These are phyloP conservation scores for Tenebrosternarchus preto DNA, from an alignment of 2,113 vertebrate species.

Conservation along the genomic window DNA sequence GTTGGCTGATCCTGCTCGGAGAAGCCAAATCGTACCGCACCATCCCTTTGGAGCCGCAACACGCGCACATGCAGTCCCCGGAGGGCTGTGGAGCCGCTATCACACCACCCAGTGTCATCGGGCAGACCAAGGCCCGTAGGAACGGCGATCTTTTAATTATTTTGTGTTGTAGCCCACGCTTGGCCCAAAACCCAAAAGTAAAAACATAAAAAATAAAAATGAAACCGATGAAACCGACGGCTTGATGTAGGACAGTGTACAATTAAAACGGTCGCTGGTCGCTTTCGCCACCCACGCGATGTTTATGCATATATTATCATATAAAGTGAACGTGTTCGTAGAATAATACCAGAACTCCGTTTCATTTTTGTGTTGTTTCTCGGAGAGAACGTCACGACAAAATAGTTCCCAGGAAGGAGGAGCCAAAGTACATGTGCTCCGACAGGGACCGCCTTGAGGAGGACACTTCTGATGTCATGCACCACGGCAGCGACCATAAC, in stretches of 20 bases:
- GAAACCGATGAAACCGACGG: too few species aligned
- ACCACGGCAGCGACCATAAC: background rate
- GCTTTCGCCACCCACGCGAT: too few species aligned
- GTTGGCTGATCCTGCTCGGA: background rate
- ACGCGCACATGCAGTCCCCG: background rate
- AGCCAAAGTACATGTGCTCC: constrained; percentile 27
- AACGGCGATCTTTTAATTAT: too few species aligned
- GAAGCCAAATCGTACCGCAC: background rate
- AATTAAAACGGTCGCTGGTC: too few species aligned
- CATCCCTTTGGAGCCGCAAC: background rate
- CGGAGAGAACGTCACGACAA: background rate
- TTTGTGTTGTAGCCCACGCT: too few species aligned
- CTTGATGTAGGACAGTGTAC: too few species aligned
- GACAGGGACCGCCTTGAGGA: background rate
- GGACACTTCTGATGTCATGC: background rate
- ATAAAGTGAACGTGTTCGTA: background rate
- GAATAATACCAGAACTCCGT: background rate
- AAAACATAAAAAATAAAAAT: too few species aligned
- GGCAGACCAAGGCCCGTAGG: too few species aligned
- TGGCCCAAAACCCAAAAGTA: too few species aligned
- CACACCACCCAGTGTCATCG: constrained; percentile 33
- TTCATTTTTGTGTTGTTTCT: background rate
- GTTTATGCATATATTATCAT: too few species aligned
- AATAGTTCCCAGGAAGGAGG: background rate
- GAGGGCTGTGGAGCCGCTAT: background rate